Percentiles rank a stretch among this genome's conserved stretches.
Evolutionary conservation across 2,113 vertebrate genomes (phyloP).

Genomic region (Pyrgilauda ruficollis): DNA sequence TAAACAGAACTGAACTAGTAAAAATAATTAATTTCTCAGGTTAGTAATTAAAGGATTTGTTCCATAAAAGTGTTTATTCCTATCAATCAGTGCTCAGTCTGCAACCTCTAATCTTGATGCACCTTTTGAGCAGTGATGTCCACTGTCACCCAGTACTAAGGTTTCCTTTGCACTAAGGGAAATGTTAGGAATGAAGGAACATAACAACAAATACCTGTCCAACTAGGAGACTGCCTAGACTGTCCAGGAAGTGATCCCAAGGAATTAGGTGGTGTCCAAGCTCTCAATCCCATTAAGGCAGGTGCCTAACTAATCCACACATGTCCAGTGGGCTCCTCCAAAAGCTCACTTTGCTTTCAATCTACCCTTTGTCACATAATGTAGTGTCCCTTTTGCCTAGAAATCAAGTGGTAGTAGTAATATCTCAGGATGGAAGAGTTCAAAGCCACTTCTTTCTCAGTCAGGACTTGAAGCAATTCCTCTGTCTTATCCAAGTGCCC

Average conservation of each 20-base stretch:
- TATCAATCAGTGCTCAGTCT: neutral
- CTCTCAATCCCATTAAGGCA: neutral
- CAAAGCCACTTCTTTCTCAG: neutral
- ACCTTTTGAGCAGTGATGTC: neutral
- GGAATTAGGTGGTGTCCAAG: neutral
- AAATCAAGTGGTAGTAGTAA: neutral
- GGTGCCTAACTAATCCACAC: neutral
- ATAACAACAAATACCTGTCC: neutral
- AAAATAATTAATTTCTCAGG: neutral
- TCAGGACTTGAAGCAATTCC: neutral
- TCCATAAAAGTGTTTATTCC: neutral
- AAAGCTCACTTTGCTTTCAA: neutral
- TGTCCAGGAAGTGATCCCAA: neutral
- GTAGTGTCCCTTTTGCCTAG: neutral
- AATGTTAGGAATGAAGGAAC: neutral
- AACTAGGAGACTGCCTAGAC: neutral
- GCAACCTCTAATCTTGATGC: neutral
- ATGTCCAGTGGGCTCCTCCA: neutral
- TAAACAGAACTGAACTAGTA: neutral
- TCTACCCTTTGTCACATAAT: neutral
- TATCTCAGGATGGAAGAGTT: too few relatives aligned
- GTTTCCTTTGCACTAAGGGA: neutral
- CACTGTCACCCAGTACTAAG: neutral
- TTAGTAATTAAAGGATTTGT: neutral
- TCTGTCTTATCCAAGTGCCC: neutral